Percentiles rank a stretch among this genome's conserved stretches.
Conservation (phyloP, 1,140 invertebrate species). For the Saxidomus purpurata region DNA sequence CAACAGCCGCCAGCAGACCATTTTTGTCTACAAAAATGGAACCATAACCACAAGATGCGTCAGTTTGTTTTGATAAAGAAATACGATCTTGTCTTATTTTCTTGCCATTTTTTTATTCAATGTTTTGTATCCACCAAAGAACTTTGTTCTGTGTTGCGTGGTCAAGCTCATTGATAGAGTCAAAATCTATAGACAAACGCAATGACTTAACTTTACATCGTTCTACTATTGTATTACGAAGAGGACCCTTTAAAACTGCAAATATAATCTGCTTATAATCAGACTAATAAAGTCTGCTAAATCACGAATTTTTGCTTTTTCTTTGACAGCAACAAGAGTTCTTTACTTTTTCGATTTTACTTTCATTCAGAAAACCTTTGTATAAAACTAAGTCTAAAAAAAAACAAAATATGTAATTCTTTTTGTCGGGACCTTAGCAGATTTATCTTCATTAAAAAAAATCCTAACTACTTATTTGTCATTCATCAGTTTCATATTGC, state of each 20-base stretch:
- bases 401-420: constrained; percentile 29
- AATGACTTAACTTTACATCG: constrained; percentile 6
- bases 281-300: constrained; percentile 51
- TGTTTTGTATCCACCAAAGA: neutral
- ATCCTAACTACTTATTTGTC: constrained; percentile 36
- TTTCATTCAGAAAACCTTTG: neutral
- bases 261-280: constrained; percentile 6
- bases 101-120: constrained; percentile 45
- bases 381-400: constrained; percentile 10
- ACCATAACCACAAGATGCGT: constrained; percentile 41
- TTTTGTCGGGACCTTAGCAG: constrained; percentile 12
- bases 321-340: neutral
- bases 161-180: constrained; percentile 23
- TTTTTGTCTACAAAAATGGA: constrained; percentile 35
- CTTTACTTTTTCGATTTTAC: constrained; percentile 1
- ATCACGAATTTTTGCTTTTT: neutral
- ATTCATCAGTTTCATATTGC: constrained; percentile 25
- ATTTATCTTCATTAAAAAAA: constrained; percentile 57
- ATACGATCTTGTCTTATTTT: constrained; percentile 44
- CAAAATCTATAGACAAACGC: neutral
- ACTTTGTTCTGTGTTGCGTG: neutral
- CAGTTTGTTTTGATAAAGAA: constrained; percentile 21
- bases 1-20: neutral
- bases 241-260: constrained; percentile 15
- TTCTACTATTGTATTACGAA: constrained; percentile 12